Evolutionary conservation across 1,140 invertebrate genomes (phyloP).

Genomic region (Drosophila rufa): DNA sequence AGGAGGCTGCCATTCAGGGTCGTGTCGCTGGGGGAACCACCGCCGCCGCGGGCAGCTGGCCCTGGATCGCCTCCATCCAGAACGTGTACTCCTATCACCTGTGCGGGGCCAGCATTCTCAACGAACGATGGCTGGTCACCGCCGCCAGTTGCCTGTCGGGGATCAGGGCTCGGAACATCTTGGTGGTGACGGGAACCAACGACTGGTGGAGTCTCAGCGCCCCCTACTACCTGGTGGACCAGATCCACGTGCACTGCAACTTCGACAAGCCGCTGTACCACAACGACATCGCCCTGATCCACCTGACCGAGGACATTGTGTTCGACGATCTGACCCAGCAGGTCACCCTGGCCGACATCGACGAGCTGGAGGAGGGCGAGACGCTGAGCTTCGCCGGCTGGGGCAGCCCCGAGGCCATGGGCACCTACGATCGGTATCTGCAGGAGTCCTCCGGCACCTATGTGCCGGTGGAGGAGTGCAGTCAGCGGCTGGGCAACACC

Average conservation of each 20-base stretch:
- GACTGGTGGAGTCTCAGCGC: conserved; percentile 42
- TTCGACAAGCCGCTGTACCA: conserved; percentile 79
- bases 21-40: conserved; percentile 84
- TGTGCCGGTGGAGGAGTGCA: conserved; percentile 47
- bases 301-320: conserved; percentile 74
- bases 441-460: conserved; percentile 56
- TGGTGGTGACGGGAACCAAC: conserved; percentile 54
- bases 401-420: conserved; percentile 80
- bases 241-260: conserved; percentile 72
- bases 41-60: conserved; percentile 75
- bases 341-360: conserved; percentile 65
- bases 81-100: conserved; percentile 69
- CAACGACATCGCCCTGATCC: conserved; percentile 87
- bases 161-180: conserved; percentile 43
- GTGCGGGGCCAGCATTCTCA: conserved; percentile 85
- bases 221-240: conserved; percentile 44
- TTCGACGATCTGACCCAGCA: conserved; percentile 84
- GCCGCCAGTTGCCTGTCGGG: conserved; percentile 85
- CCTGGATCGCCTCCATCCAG: conserved; percentile 83
- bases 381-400: conserved; percentile 86
- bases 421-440: conserved; percentile 49
- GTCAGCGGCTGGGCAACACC: conserved; percentile 23
- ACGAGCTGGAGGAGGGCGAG: conserved; percentile 62
- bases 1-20: conserved; percentile 6
- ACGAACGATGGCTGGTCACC: conserved; percentile 77